These are phyloP conservation scores for Rhadina sibilatrix DNA, from an alignment of 2,113 vertebrate species.

Conservation along the genomic window DNA sequence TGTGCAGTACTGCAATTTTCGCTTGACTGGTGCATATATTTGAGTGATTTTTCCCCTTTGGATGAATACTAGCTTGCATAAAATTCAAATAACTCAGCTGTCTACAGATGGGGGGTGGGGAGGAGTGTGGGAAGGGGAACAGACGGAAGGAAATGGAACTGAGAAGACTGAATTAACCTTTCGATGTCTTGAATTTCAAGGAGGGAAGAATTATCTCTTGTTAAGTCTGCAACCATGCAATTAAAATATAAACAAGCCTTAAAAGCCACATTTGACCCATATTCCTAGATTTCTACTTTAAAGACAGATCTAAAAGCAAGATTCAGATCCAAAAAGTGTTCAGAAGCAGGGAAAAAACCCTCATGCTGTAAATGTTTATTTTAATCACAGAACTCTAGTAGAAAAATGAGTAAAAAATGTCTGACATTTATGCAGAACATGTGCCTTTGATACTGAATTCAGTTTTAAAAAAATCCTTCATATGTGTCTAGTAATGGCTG, in stretches of 20 bases:
- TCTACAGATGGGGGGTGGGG: conserved; percentile 39
- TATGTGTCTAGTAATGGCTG: neutral
- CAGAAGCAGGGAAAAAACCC: neutral
- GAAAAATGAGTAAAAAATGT: conserved; percentile 20
- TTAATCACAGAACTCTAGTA: conserved; percentile 25
- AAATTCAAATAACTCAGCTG: conserved; percentile 61
- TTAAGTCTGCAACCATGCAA: conserved; percentile 22
- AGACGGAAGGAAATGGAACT: conserved; percentile 68
- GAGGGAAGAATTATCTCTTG: conserved; percentile 33
- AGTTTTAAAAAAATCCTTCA: neutral
- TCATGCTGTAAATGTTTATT: conserved; percentile 28
- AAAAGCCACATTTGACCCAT: conserved; percentile 2
- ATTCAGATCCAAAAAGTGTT: neutral
- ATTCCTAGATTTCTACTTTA: conserved; percentile 8
- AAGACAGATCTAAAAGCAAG: neutral
- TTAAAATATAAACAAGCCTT: conserved; percentile 35
- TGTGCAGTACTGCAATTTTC: neutral
- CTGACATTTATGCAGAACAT: neutral
- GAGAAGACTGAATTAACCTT: conserved; percentile 69
- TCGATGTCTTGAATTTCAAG: conserved; percentile 60
- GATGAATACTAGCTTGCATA: conserved; percentile 48
- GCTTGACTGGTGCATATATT: neutral
- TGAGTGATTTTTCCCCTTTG: conserved; percentile 2
- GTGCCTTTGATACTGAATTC: neutral
- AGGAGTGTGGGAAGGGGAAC: conserved; percentile 58